phyloP scores from a whole-genome alignment of 2,888 invertebrate genomes.

The Strigamia maritima region DNA sequence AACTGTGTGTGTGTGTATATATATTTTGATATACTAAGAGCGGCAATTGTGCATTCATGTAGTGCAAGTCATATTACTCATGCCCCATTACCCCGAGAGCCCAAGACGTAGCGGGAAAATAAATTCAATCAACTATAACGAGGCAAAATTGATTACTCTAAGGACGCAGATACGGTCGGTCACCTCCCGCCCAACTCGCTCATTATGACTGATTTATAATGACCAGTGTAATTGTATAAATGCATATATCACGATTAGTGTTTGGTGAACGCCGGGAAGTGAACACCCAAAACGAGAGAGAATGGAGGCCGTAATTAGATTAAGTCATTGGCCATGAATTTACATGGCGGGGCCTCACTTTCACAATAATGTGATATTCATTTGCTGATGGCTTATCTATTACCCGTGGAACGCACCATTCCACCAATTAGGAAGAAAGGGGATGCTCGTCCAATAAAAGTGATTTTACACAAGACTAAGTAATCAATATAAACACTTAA shows the following conservation, averaged over 20 bases:
- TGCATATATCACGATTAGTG: conserved; percentile 35
- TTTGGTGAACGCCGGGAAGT: neutral
- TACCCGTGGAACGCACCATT: conserved; percentile 35
- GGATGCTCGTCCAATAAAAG: conserved; percentile 35
- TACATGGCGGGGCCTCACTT: conserved; percentile 17
- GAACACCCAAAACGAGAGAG: conserved; percentile 1
- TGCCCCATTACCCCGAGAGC: conserved; percentile 2
- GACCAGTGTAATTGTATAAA: conserved; percentile 36
- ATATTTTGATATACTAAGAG: conserved; percentile 4
- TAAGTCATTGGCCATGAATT: conserved; percentile 36
- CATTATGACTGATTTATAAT: conserved; percentile 36
- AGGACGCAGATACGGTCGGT: neutral
- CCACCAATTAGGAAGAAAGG: conserved; percentile 36
- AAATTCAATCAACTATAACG: conserved; percentile 28
- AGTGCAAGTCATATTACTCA: conserved; percentile 6
- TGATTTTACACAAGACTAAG: conserved; percentile 35
- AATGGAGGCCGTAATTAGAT: conserved; percentile 31
- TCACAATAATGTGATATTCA: conserved; percentile 35
- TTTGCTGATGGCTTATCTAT: conserved; percentile 39
- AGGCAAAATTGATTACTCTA: neutral
- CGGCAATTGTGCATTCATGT: conserved; percentile 10
- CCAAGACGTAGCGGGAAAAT: neutral
- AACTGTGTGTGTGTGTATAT: neutral
- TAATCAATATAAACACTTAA: conserved; percentile 38
- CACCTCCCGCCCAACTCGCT: neutral